phyloP scores from a whole-genome alignment of 2,888 invertebrate species.

The Chalcis sispes region DNA sequence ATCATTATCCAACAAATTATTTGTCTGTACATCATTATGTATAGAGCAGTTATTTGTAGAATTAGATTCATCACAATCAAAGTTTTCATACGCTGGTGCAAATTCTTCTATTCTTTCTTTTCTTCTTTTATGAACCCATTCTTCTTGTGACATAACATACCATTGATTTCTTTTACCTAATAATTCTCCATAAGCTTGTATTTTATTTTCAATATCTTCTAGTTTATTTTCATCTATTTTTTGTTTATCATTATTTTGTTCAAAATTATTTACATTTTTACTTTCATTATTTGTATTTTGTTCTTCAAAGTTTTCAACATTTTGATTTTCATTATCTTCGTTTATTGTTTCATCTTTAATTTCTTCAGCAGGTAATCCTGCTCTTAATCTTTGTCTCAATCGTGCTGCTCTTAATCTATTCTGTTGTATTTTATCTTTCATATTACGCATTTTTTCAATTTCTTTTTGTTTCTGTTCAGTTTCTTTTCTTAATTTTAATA shows the following conservation, averaged over 20 bases:
- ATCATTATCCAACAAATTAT: conserved; percentile 55
- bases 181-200: conserved; percentile 70
- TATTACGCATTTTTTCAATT: conserved; percentile 79
- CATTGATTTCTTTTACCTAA: conserved; percentile 76
- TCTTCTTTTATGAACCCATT: conserved; percentile 87
- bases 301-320: conserved; percentile 37
- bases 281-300: conserved; percentile 38
- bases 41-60: conserved; percentile 2
- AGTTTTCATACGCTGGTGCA: conserved; percentile 80
- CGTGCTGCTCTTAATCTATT: conserved; percentile 85
- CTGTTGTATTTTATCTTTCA: conserved; percentile 82
- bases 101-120: conserved; percentile 85
- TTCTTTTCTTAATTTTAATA: conserved; percentile 83
- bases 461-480: conserved; percentile 83
- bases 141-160: conserved; percentile 85
- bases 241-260: conserved; percentile 55
- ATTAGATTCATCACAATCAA: conserved; percentile 61
- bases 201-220: conserved; percentile 69
- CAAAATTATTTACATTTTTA: conserved; percentile 53
- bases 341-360: conserved; percentile 66
- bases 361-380: conserved; percentile 82
- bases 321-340: conserved; percentile 58
- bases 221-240: conserved; percentile 62
- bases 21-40: conserved; percentile 5
- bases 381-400: conserved; percentile 84